Evolutionary conservation across 2,888 invertebrate species (phyloP).

Genomic region (Lycaena phlaeas): DNA sequence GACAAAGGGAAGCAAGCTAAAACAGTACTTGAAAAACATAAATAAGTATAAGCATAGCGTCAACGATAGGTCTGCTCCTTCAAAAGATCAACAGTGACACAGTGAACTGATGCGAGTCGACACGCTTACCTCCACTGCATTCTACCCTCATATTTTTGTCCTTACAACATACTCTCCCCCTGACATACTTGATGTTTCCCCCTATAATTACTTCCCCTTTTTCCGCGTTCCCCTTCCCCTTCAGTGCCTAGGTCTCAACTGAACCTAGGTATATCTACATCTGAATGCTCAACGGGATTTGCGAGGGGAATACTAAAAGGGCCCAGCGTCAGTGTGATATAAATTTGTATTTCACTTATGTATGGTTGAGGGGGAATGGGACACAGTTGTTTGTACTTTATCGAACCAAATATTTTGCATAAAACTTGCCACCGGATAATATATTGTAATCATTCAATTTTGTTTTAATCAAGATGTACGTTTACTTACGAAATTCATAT

Average conservation of each 20-base stretch:
- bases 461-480: conserved; percentile 13
- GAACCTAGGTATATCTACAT: conserved; percentile 50
- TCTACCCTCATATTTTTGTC: conserved; percentile 63
- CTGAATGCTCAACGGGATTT: conserved; percentile 50
- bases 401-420: conserved; percentile 33
- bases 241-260: conserved; percentile 43
- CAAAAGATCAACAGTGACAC: conserved; percentile 66
- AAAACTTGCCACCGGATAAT: conserved; percentile 14
- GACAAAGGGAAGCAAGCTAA: too few relatives aligned
- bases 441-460: conserved; percentile 12
- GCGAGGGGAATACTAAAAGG: conserved; percentile 65
- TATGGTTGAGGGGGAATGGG: conserved; percentile 28
- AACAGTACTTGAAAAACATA: too few relatives aligned
- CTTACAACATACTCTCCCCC: conserved; percentile 63
- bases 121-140: conserved; percentile 63
- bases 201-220: conserved; percentile 57
- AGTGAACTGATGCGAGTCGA: conserved; percentile 65
- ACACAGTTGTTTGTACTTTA: conserved; percentile 35
- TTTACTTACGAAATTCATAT: conserved; percentile 15
- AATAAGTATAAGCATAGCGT: too few relatives aligned
- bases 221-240: conserved; percentile 31
- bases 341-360: conserved; percentile 40
- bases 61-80: neutral
- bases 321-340: conserved; percentile 48
- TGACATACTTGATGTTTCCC: conserved; percentile 70